phyloP scores from a whole-genome alignment of 1,140 invertebrate species.

The Stegodyphus mimosarum region DNA sequence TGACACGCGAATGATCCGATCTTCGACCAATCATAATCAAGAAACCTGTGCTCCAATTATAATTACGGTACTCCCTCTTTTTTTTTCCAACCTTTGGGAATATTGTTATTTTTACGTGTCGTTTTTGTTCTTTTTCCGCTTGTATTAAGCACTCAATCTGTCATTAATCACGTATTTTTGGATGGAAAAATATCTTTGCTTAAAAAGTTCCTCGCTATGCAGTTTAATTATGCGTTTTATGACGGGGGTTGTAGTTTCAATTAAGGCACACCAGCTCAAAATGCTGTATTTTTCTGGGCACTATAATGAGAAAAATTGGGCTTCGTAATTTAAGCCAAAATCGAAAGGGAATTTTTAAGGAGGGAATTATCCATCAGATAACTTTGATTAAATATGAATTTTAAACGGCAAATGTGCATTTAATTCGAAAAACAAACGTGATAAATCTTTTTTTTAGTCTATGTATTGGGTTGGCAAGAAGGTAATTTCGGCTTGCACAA shows the following conservation, averaged over 20 bases:
- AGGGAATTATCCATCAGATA: too few relatives aligned
- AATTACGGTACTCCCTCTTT: slow-evolving; percentile 17
- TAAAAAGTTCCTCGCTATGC: slow-evolving; percentile 26
- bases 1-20: slow-evolving; percentile 26
- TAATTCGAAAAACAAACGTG: too few relatives aligned
- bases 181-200: slow-evolving; percentile 38
- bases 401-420: too few relatives aligned
- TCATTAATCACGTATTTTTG: slow-evolving; percentile 56
- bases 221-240: slow-evolving; percentile 58
- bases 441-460: too few relatives aligned
- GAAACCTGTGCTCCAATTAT: slow-evolving; percentile 59
- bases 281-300: too few relatives aligned
- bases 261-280: too few relatives aligned
- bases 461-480: too few relatives aligned
- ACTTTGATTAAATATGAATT: too few relatives aligned
- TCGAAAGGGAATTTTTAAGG: too few relatives aligned
- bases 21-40: slow-evolving; percentile 23
- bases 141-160: slow-evolving; percentile 38
- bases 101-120: background rate
- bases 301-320: too few relatives aligned
- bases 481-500: too few relatives aligned
- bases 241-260: background rate
- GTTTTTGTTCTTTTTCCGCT: background rate
- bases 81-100: slow-evolving; percentile 22
- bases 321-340: too few relatives aligned